phyloP scores from a whole-genome alignment of 2,888 invertebrate genomes.

The Mythimna vitellina region DNA sequence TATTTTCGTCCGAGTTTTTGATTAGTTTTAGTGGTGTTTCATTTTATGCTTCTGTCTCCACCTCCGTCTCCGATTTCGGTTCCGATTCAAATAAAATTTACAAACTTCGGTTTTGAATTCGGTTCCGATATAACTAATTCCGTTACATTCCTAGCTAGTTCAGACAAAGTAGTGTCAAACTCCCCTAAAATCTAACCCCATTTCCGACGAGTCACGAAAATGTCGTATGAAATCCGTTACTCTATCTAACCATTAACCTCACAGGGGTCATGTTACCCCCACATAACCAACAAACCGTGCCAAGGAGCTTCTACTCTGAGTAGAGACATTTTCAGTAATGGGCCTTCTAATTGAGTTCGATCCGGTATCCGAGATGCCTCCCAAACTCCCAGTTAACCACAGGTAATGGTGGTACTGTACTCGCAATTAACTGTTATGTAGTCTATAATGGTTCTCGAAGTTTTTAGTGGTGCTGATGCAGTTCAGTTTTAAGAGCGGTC shows the following conservation, averaged over 20 bases:
- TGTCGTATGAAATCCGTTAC: not conserved
- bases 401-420: slow-evolving; percentile 18
- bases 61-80: no score
- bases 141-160: no score
- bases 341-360: slow-evolving; percentile 60
- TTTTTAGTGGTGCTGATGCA: slow-evolving; percentile 24
- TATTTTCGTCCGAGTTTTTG: no score
- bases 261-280: not conserved
- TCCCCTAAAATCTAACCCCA: not conserved
- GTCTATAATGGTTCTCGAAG: slow-evolving; percentile 1
- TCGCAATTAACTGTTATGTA: slow-evolving; percentile 23
- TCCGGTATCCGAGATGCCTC: slow-evolving; percentile 47
- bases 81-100: no score
- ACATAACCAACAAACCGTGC: slow-evolving; percentile 2
- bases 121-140: no score
- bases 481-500: slow-evolving; percentile 1
- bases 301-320: not conserved
- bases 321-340: slow-evolving; percentile 50
- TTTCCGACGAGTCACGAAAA: not conserved
- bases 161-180: not conserved
- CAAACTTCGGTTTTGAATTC: no score
- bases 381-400: slow-evolving; percentile 7
- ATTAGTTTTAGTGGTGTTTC: no score
- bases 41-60: no score
- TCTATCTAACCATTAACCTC: not conserved